Evolutionary conservation across 2,113 vertebrate genomes (phyloP).

Genomic region (Ginglymostoma cirratum): DNA sequence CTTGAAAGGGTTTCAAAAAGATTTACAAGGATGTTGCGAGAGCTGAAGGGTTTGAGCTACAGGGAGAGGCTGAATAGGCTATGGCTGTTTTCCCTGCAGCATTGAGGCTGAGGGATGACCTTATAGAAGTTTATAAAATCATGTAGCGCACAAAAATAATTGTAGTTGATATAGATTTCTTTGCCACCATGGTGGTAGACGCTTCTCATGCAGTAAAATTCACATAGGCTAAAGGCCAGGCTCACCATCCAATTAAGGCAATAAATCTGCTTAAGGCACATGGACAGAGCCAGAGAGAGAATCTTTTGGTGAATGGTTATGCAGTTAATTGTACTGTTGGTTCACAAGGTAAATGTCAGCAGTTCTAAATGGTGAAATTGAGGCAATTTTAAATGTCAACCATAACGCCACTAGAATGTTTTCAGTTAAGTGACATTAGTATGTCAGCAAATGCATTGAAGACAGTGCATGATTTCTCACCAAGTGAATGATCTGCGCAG

Average conservation of each 20-base stretch:
- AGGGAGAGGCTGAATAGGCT: too few species aligned
- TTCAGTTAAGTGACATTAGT: not conserved
- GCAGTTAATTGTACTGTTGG: conserved; percentile 90
- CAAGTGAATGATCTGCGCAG: not conserved
- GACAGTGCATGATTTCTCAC: not conserved
- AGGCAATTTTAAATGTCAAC: not conserved
- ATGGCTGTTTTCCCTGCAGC: too few species aligned
- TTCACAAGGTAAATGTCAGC: conserved; percentile 70
- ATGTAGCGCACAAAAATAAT: too few species aligned
- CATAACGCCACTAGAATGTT: not conserved
- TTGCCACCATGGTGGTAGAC: conserved; percentile 90
- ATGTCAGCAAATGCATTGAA: not conserved
- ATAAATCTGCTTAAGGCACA: conserved; percentile 92
- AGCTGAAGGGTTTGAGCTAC: too few species aligned
- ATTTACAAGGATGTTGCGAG: too few species aligned
- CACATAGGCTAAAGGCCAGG: conserved; percentile 74
- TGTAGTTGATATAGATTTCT: conserved; percentile 73
- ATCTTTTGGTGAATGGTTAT: conserved; percentile 82
- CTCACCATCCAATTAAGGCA: conserved; percentile 85
- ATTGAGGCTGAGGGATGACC: too few species aligned
- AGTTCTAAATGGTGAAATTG: not conserved
- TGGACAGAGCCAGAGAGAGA: conserved; percentile 86
- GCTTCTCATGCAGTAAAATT: conserved; percentile 82
- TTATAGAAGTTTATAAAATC: too few species aligned
- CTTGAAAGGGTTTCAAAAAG: too few species aligned